Evolutionary conservation across 2,113 vertebrate genomes (phyloP).

Genomic region (Anhinga rufa): DNA sequence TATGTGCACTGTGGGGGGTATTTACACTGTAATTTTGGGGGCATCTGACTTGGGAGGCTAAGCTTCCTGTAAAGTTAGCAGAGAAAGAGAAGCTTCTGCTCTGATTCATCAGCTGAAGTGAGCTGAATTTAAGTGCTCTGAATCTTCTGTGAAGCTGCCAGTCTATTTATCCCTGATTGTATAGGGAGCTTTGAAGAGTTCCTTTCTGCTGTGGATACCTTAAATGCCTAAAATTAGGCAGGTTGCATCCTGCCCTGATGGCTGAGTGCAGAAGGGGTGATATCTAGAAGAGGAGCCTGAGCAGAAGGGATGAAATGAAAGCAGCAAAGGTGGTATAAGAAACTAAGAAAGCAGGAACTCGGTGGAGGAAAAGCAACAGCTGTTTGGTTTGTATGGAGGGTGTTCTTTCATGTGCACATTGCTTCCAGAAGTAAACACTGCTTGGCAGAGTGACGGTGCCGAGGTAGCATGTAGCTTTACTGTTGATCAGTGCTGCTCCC

Average conservation of each 20-base stretch:
- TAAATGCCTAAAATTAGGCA: neutral
- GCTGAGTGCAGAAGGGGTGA: neutral
- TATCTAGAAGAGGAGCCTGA: neutral
- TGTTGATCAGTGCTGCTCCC: neutral
- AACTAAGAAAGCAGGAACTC: neutral
- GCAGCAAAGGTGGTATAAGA: neutral
- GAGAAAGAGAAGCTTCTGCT: neutral
- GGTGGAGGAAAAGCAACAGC: neutral
- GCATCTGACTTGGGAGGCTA: neutral
- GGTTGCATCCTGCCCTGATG: neutral
- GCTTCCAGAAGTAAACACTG: neutral
- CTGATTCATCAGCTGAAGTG: neutral
- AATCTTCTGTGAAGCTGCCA: neutral
- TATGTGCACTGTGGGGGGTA: neutral
- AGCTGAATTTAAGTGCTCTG: neutral
- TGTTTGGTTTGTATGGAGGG: neutral
- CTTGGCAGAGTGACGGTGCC: neutral
- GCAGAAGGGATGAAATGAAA: neutral
- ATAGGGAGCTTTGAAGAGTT: neutral
- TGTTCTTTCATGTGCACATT: neutral
- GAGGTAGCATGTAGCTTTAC: neutral
- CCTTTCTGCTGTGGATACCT: neutral
- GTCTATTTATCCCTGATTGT: neutral
- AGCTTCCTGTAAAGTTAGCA: neutral
- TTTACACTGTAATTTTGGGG: neutral